Evolutionary conservation across 2,888 invertebrate genomes (phyloP), one percentile per base, ranked within the genome.

Genomic region (Trimorus sp.): DNA sequence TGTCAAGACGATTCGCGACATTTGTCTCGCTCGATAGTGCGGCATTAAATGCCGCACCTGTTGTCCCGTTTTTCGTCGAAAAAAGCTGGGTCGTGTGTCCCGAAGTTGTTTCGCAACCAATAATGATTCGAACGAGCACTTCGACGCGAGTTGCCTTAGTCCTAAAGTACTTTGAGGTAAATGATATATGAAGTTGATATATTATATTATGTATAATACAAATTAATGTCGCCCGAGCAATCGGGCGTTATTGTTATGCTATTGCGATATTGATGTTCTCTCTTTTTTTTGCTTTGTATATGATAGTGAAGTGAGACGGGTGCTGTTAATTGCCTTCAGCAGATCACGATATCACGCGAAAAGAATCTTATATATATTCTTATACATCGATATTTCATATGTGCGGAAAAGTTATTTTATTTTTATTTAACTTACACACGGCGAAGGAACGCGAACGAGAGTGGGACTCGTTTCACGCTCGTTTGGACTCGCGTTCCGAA

Each of bases 211-310:
- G 58, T 26, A 54, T 66, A 51, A 76, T 38, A 74, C 66, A 65
- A 83, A 66, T 56, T 8, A 26, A 73, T 66, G 66, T 69, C 76
- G 82, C 79, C 60, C 59, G 79, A 56, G 58, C 76, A 83, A 83
- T 80, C 70, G 83, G 82, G 84, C 85, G 82, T 40, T 83, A 82
- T 66, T 82, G 84, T 87, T 86, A 85, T 86, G 84, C 85, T 88
- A 87, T 87, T 88, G 59, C 66, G 6, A 87, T 85, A 85, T 78
- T 84, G 86, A 87, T 86, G 85, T 87, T 86, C 80, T 87, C 77
- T 69, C 85, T 83, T 84, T 87, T 84, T 84, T 85, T 86, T 85
- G 89, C 88, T 89, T 88, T 87, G 87, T 88, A 89, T 85, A 87
- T 83, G 85, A 84, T 88, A 85, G 85, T 84, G 60, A 70, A 83